Conservation (phyloP, 2,113 vertebrate genomes). For the Alligator mississippiensis region DNA sequence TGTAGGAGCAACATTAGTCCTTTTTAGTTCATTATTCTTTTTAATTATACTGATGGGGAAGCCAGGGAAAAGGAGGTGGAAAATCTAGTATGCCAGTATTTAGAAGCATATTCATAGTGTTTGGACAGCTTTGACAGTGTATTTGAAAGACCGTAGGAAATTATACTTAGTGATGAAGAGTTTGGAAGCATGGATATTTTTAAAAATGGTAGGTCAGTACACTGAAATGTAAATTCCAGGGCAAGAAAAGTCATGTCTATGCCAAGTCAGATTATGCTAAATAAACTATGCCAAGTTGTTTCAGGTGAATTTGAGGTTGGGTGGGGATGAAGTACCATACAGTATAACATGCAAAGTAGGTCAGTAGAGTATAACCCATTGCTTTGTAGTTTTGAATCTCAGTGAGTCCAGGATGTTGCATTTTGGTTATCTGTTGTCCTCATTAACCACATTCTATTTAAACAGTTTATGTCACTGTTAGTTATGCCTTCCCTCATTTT, state of each 20-base stretch:
- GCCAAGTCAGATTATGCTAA: not conserved
- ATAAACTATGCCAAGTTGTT: too few relatives aligned
- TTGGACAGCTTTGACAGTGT: not conserved
- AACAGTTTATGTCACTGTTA: not conserved
- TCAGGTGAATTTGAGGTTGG: too few relatives aligned
- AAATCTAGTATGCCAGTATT: not conserved
- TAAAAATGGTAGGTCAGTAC: not conserved
- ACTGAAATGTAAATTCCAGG: not conserved
- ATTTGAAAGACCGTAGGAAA: not conserved
- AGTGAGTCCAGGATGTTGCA: not conserved
- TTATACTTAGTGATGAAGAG: not conserved
- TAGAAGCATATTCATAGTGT: not conserved
- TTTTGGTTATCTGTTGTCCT: not conserved
- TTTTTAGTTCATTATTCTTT: not conserved
- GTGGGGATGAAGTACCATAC: too few relatives aligned
- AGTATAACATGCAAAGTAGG: not conserved
- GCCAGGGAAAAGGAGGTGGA: not conserved
- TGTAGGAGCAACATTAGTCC: not conserved
- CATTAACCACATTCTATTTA: not conserved
- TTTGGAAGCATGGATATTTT: not conserved
- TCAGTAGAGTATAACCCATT: not conserved
- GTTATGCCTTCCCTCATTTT: not conserved
- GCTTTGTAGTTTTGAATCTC: not conserved
- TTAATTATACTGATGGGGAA: not conserved
- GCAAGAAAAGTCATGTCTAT: not conserved